Percentiles rank a stretch among this genome's conserved stretches.
Evolutionary conservation across 2,888 invertebrate genomes (phyloP).

Genomic region (Mechanitis messenoides): DNA sequence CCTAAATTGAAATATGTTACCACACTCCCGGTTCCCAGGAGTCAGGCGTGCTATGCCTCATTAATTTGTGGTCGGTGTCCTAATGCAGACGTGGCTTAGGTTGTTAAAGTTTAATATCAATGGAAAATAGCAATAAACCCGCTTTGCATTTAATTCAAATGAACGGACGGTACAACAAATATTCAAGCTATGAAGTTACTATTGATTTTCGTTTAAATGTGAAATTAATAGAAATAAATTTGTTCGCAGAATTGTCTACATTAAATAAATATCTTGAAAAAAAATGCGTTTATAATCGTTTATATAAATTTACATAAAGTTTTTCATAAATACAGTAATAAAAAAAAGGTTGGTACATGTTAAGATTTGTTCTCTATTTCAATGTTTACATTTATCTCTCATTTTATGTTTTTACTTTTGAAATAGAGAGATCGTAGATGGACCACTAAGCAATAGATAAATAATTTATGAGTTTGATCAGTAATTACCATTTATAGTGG

Average conservation of each 20-base stretch:
- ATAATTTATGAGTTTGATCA: too few species aligned
- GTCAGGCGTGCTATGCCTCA: conserved; percentile 21
- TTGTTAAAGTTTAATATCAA: conserved; percentile 26
- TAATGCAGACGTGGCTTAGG: conserved; percentile 22
- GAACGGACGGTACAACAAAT: conserved; percentile 8
- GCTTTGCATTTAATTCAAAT: conserved; percentile 20
- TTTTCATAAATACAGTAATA: too few species aligned
- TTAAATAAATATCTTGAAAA: background rate
- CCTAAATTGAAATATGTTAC: conserved; percentile 13
- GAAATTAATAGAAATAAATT: conserved; percentile 1
- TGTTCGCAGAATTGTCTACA: background rate
- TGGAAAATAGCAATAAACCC: conserved; percentile 20
- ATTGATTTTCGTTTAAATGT: conserved; percentile 20
- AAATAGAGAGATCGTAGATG: too few species aligned
- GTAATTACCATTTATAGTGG: too few species aligned
- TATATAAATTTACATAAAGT: too few species aligned
- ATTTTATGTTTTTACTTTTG: too few species aligned
- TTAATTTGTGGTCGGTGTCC: conserved; percentile 25
- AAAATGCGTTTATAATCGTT: too few species aligned
- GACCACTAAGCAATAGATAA: too few species aligned
- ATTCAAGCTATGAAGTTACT: conserved; percentile 21
- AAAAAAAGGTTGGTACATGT: too few species aligned
- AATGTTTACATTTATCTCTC: too few species aligned
- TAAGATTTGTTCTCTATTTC: too few species aligned
- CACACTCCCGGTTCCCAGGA: conserved; percentile 12